These are phyloP conservation scores for Mesorhabditis spiculigera DNA, from an alignment of 2,888 invertebrate species.

Conservation along the genomic window DNA sequence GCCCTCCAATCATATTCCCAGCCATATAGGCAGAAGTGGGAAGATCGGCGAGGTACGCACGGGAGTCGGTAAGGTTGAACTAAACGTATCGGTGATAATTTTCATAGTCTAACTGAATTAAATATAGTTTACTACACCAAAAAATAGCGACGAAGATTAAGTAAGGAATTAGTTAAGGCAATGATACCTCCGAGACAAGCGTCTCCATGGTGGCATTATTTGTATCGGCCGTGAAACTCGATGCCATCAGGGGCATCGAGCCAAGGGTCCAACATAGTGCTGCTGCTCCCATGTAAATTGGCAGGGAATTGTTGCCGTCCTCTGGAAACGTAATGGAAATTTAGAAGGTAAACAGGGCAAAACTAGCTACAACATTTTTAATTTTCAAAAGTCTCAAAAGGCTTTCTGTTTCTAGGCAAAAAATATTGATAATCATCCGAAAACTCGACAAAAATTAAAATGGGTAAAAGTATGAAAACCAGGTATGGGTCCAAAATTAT, in stretches of 20 bases:
- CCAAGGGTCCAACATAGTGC: background rate
- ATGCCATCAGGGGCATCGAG: background rate
- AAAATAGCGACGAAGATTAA: no score
- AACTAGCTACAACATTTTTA: no score
- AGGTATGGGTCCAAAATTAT: no score
- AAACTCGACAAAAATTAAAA: background rate
- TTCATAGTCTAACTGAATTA: background rate
- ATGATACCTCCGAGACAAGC: slow-evolving; percentile 11
- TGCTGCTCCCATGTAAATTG: background rate
- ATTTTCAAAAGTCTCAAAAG: no score
- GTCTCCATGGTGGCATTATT: slow-evolving; percentile 13
- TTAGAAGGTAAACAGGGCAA: no score
- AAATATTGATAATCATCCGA: background rate
- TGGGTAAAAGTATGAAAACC: no score
- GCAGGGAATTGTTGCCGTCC: background rate
- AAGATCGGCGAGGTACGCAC: slow-evolving; percentile 14
- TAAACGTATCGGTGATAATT: slow-evolving; percentile 1
- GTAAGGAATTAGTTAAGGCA: no score
- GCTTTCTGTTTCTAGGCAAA: no score
- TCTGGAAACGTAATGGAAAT: background rate
- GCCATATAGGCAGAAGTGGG: slow-evolving; percentile 19
- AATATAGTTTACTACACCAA: no score
- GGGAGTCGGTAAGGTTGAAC: slow-evolving; percentile 14
- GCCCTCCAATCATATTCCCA: slow-evolving; percentile 20
- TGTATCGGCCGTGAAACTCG: background rate